Evolutionary conservation across 23 tunicate species (phyloP), one percentile per base, ranked within the genome.

Genomic region (Diplosoma virens): DNA sequence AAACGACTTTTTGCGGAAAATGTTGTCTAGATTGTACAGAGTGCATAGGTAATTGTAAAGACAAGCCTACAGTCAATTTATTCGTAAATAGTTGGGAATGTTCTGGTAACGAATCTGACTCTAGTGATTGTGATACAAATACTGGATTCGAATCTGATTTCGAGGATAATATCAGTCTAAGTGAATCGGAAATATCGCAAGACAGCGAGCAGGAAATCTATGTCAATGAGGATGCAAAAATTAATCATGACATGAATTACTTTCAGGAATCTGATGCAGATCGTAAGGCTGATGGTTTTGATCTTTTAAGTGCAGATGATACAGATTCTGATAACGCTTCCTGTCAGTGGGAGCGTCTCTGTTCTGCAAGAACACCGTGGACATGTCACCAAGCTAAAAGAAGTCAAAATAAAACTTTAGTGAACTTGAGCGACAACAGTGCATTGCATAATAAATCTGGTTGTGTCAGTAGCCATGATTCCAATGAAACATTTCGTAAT

Each of bases 311-410:
- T 32, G 6, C 3, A 4, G 61, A 48, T 37, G 87, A 82, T 3
- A 64, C 81, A 1, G 81, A 75, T 25, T 63, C 80, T 34, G 87
- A 82, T 32, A 67, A 81, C 18, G 53, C 29, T 1, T 30, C 54
- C 11, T 73, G 75, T 48, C 80, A 37, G 18, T 82, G 87, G 87
- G 81, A 82, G 2, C 79, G 60, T 9, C 17, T 82, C 30, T 64
- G 61, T 16, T 73, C 75, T 2, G 7, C 54, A 3, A 66, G 81
- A 18, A 61, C 25, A 5, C 67, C 87, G 2, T 82, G 87, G 87
- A 82, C 87, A 48, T 64, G 75, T 47, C 22, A 16, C 16, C 50
- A 59, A 18, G 48, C 32, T 1, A 45, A 16, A 45, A 45, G 52
- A 16, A 17, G 27, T 34, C 25, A 34, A 3, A n/a, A 2, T 6